Evolutionary conservation across 2,797 vertebrate genomes (phyloP).

Genomic region (Spinus olivaceus): DNA sequence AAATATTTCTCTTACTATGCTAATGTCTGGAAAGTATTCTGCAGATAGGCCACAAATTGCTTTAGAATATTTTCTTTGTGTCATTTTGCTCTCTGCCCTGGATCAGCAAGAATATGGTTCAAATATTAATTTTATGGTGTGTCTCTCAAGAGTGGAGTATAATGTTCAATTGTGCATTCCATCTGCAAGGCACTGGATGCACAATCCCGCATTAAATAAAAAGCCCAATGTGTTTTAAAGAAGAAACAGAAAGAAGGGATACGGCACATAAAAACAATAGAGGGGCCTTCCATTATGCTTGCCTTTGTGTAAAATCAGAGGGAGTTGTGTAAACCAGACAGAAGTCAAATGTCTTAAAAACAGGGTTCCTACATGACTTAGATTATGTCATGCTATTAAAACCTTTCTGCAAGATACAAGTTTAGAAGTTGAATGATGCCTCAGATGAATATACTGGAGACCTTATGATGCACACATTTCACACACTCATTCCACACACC

Average conservation of each 20-base stretch:
- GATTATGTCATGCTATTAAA: conserved; percentile 25
- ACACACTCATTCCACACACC: not conserved
- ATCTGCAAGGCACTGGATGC: conserved; percentile 53
- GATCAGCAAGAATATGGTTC: conserved; percentile 52
- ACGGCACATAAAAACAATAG: conserved; percentile 21
- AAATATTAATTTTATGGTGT: conserved; percentile 63
- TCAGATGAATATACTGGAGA: not conserved
- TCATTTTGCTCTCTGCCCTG: conserved; percentile 28
- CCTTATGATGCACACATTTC: not conserved
- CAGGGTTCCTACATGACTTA: not conserved
- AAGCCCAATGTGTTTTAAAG: not conserved
- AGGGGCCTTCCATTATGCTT: conserved; percentile 6
- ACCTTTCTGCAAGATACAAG: not conserved
- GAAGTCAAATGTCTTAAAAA: conserved; percentile 26
- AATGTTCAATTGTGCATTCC: conserved; percentile 57
- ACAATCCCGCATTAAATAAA: conserved; percentile 38
- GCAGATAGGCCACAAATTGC: conserved; percentile 38
- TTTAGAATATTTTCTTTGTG: conserved; percentile 44
- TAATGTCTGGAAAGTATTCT: conserved; percentile 39
- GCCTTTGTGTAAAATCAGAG: conserved; percentile 11
- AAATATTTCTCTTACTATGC: not conserved
- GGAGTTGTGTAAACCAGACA: not conserved
- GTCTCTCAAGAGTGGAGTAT: conserved; percentile 47
- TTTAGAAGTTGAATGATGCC: not conserved
- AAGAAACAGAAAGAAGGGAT: conserved; percentile 39